These are phyloP conservation scores for Nematolebias whitei DNA, from an alignment of 2,113 vertebrate genomes.

Conservation along the genomic window DNA sequence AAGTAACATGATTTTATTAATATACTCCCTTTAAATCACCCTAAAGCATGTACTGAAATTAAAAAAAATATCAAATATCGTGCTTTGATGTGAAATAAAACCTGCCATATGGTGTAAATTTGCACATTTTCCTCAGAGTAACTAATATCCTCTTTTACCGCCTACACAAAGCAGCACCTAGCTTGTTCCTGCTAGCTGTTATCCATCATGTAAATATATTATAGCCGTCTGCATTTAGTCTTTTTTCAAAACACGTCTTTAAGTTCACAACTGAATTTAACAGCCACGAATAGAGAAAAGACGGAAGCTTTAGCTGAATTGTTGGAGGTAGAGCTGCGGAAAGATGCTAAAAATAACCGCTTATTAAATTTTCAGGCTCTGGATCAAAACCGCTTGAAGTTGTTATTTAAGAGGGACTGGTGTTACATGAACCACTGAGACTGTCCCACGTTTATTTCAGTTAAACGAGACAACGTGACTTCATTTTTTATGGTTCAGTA, in stretches of 20 bases:
- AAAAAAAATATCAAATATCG: rapidly evolving
- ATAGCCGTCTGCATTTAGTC: neutral
- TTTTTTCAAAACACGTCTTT: neutral
- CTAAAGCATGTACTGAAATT: neutral
- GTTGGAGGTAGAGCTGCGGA: no score
- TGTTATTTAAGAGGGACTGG: neutral
- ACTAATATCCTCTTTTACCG: slow-evolving; percentile 30
- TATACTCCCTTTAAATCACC: rapidly evolving
- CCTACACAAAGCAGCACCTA: slow-evolving; percentile 58
- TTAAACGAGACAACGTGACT: slow-evolving; percentile 21
- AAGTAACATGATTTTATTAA: slow-evolving; percentile 14
- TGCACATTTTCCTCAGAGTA: neutral
- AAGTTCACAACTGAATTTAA: neutral
- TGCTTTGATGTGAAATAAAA: neutral
- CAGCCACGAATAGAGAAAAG: neutral
- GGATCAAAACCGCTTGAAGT: neutral
- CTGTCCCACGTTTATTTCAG: slow-evolving; percentile 40
- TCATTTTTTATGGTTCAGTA: slow-evolving; percentile 14
- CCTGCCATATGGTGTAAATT: neutral
- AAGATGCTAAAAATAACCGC: slow-evolving; percentile 10
- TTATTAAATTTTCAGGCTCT: slow-evolving; percentile 25
- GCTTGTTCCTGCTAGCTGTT: slow-evolving; percentile 36
- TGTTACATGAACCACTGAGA: neutral
- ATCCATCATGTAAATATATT: neutral
- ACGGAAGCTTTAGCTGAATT: neutral